Base-by-base conservation (phyloP, 1,140 invertebrate genomes). In the Anastatus disparis region DNA sequence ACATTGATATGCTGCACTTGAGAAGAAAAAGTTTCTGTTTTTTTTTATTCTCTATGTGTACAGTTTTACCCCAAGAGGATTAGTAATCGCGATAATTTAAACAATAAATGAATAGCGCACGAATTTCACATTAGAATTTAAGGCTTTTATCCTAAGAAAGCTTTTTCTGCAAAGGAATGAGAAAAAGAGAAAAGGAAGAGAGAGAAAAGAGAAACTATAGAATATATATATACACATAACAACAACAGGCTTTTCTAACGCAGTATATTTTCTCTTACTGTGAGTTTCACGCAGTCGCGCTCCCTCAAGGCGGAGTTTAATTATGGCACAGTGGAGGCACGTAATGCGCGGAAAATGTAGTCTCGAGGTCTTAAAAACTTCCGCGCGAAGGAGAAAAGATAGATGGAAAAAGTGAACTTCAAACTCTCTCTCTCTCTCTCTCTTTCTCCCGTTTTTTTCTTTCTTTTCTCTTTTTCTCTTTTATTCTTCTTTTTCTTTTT, bases 341-440 rank as follows among this genome's bases (percentile, higher is more conserved):
- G 24, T 59, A 50, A 59, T 50, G 53, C 20, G 27, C 40, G 27
- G 53, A 46, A 58, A 56, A 67, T 35, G 27, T 38, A 56, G 53
- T 55, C 50, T 22, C 50, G 22, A 35, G 26, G 35, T 56, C 27
- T 55, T 66, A 22, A 44, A 66, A 66, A 66, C 52, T 66, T 56
- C 52, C 26, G 52, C 26, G 50, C n/a, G n/a, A n/a, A n/a, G 12
- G 55, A 31, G 6, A 15, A 40, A 46, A 56, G 53, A 67, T 35
- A 26, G 53, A 67, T 58, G 53, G 42, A 65, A 42, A 65, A 65
- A 65, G 50, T n/a, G 29, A 46, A 58, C n/a, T 58, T 58, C n/a
- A 31, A 56, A 24, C 24, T 20, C 29, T 31, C 17, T 17, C 15
- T 24, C 24, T 17, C 29, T 13, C 17, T 58, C 29, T n/a, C n/a